Conservation (phyloP, 2,888 invertebrate genomes). For the Entomobrya multifasciata region DNA sequence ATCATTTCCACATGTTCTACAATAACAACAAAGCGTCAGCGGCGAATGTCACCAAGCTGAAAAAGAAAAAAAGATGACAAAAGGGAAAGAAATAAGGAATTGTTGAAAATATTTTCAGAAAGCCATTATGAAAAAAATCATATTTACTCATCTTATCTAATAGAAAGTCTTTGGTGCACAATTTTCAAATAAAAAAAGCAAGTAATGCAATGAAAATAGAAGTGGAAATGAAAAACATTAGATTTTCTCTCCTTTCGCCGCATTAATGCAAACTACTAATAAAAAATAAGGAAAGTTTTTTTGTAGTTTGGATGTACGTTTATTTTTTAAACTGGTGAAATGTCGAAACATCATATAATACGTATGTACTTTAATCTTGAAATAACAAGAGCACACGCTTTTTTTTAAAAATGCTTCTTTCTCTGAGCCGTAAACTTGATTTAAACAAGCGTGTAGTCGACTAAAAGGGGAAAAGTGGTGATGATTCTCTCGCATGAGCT, state of each 20-base stretch:
- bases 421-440: conserved; percentile 52
- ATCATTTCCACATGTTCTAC: conserved; percentile 71
- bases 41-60: conserved; percentile 16
- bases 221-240: too few species aligned
- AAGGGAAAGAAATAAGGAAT: conserved; percentile 29
- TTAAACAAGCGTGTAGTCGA: conserved; percentile 39
- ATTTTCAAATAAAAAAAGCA: too few species aligned
- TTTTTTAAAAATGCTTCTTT: background rate
- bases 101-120: background rate
- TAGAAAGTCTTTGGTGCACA: too few species aligned
- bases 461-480: conserved; percentile 27
- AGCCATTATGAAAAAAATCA: background rate
- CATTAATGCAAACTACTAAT: too few species aligned
- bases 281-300: too few species aligned
- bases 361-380: conserved; percentile 24
- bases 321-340: too few species aligned
- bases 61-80: background rate
- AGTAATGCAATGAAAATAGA: too few species aligned
- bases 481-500: background rate
- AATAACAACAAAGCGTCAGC: conserved; percentile 35
- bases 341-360: too few species aligned
- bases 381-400: background rate
- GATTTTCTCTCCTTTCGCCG: too few species aligned
- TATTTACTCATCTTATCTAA: too few species aligned
- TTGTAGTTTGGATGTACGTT: too few species aligned